Evolutionary conservation across 2,797 vertebrate species (phyloP), one percentile per base, ranked within the genome.

Genomic region (Phoebastria nigripes): DNA sequence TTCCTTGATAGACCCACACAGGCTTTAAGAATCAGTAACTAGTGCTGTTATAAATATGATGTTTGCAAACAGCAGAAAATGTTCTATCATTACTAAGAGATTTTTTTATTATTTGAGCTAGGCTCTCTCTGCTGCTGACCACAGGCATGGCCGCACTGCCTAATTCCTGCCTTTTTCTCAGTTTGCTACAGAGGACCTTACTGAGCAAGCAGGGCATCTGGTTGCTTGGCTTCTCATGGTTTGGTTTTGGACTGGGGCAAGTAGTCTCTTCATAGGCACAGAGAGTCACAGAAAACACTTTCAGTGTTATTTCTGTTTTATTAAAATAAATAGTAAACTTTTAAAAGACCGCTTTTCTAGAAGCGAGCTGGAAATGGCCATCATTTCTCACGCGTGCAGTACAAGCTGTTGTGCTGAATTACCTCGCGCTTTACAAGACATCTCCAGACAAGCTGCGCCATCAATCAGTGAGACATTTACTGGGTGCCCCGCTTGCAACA

Each of bases 381-480:
- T 94, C 89, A 92, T 94, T 96, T 56, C 96, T 96, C 96, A 91
- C 3, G 20, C 33, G 10, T 8, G 46, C 39, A 3, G 95, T 19
- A 39, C 94, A 39, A 95, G 95, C 85, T 41, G 82, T 72, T 86
- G 96, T 66, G 77, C 94, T 74, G 94, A 96, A 96, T 90, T 96
- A 92, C 95, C 96, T 90, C 11, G 20, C 0, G 33, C 94, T 97
- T 97, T 94, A 95, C 80, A 91, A 96, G 96, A 62, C 87, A 73
- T 10, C 63, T 93, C 88, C 89, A 81, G 88, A 85, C 82, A 95
- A 96, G 96, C 81, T 74, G 77, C 4, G 3, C 80, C 93, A 98
- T 97, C 96, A 76, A 97, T 97, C 96, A 97, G 20, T 3, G 4
- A 82, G 95, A 96, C 93, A 89, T 97, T 95, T 96, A 95, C 92